Evolutionary conservation across 2,113 vertebrate genomes (phyloP), one percentile per base, ranked within the genome.

Genomic region (Nesoenas mayeri): DNA sequence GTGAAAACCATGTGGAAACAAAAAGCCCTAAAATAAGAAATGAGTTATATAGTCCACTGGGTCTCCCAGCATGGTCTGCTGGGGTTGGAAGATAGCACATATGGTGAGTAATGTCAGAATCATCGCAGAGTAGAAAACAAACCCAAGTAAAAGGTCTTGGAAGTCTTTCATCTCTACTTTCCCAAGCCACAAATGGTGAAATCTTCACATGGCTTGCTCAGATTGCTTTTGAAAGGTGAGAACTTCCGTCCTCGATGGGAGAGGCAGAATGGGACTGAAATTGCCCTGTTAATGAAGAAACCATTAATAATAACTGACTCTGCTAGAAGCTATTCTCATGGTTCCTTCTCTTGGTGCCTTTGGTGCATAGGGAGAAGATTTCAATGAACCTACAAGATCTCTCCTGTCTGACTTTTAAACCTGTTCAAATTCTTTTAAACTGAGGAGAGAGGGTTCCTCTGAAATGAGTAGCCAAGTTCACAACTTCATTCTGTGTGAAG

Each of bases 111-210:
- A 73, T 88, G 57, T 71, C 69, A 58, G 71, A 92, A 85, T 90
- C 85, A 78, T 88, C 29, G 50, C 61, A 48, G 42, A 62, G 81
- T 1, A 83, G 88, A 89, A 94, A 93, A 88, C 84, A 95, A 96
- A 83, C 17, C 17, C 24, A 47, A 73, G 74, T 62, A 83, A 77
- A 89, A 94, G 36, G 81, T 88, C 67, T 82, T 73, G 19, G 36
- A 88, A 91, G 88, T 88, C 91, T 93, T 97, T 96, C 61, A 91
- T 94, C 89, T 95, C 48, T 56, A 53, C 60, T 94, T 91, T 88
- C 75, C 85, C 91, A 96, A 93, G 79, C 87, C 91, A 90, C 85
- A 95, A 50, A 70, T 92, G 85, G 85, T 0, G 14, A 95, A 85
- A 92, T 94, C 56, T 83, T 84, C 48, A 56, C 60, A n/a, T 48